phyloP scores from a whole-genome alignment of 35 echinoderm and acorn worm species.

The Holothuria glaberrima region DNA sequence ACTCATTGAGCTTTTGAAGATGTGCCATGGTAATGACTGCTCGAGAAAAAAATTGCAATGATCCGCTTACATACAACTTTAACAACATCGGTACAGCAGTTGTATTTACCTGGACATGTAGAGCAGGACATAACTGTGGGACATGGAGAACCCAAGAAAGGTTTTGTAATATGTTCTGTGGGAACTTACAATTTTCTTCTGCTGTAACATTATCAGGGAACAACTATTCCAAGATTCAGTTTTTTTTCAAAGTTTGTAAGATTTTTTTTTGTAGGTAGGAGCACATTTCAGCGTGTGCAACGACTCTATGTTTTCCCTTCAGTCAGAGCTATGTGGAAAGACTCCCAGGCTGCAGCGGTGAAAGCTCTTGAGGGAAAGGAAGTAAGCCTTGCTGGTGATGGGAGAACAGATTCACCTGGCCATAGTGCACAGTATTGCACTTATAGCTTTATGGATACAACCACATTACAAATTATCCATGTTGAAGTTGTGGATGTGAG shows the following conservation, averaged over 20 bases:
- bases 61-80: not conserved
- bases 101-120: constrained; percentile 11
- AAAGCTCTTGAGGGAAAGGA: not conserved
- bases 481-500: constrained; percentile 10
- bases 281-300: constrained; percentile 13
- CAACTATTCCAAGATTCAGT: constrained; percentile 11
- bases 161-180: constrained; percentile 15
- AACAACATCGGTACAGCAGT: constrained; percentile 21
- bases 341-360: constrained; percentile 9
- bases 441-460: constrained; percentile 27
- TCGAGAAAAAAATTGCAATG: not conserved
- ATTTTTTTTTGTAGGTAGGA: not conserved
- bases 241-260: constrained; percentile 26
- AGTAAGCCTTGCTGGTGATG: constrained; percentile 50
- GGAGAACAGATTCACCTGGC: constrained; percentile 53
- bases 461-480: constrained; percentile 44
- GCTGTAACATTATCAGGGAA: constrained; percentile 1
- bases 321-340: not conserved
- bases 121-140: constrained; percentile 13
- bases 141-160: constrained; percentile 7
- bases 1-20: constrained; percentile 1
- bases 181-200: constrained; percentile 23
- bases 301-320: constrained; percentile 19
- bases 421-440: constrained; percentile 58
- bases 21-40: not conserved